Evolutionary conservation across 1,140 invertebrate species (phyloP), one percentile per base, ranked within the genome.

Genomic region (Sitodiplosis mosellana): DNA sequence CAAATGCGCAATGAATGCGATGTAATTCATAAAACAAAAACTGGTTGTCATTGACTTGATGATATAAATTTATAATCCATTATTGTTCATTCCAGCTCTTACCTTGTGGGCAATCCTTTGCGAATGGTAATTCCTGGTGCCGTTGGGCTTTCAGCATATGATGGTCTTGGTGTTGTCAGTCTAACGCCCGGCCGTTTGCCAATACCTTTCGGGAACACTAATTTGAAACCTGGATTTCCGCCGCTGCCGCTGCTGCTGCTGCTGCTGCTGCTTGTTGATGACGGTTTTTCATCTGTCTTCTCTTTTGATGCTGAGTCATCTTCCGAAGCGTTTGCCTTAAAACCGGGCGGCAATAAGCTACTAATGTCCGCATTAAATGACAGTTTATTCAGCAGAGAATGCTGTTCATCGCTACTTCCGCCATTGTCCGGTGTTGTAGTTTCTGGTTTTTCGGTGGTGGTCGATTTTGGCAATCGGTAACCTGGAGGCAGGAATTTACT

Each of bases 21-120:
- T n/a, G n/a, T n/a, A n/a, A n/a, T n/a, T n/a, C n/a, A n/a, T n/a
- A n/a, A n/a, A n/a, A n/a, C n/a, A n/a, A n/a, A n/a, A n/a, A n/a
- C n/a, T n/a, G n/a, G n/a, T n/a, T n/a, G n/a, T n/a, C n/a, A n/a
- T n/a, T n/a, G n/a, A n/a, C n/a, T n/a, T n/a, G n/a, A n/a, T n/a
- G n/a, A n/a, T n/a, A n/a, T n/a, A n/a, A n/a, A n/a, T n/a, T 46
- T 47, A n/a, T n/a, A n/a, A n/a, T n/a, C n/a, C n/a, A n/a, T n/a
- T n/a, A n/a, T n/a, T 55, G n/a, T n/a, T n/a, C n/a, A n/a, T n/a
- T n/a, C n/a, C n/a, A n/a, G n/a, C n/a, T n/a, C 46, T 60, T 67
- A 83, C 80, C 81, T 80, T 10, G 73, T 75, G 1, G 85, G 84
- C 73, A 82, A 86, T 51, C 83, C 84, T 62, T 83, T 86, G 47